Conservation (phyloP, 2,888 invertebrate genomes). For the Furcula furcula region DNA sequence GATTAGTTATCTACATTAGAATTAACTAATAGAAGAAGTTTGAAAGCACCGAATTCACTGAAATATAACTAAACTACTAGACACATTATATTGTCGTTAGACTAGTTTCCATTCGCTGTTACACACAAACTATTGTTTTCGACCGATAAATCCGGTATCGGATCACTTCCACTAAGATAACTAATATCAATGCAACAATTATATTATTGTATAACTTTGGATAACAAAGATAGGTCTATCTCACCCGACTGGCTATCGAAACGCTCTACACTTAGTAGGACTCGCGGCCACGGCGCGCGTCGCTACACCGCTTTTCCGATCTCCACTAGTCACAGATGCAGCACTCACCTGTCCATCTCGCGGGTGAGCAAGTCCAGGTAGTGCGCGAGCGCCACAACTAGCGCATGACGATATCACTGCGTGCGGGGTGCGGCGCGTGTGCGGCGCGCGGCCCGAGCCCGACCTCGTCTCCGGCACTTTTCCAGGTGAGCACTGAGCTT, state of each 20-base stretch:
- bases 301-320: neutral
- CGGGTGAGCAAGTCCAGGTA: neutral
- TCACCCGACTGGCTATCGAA: neutral
- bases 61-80: too few species aligned
- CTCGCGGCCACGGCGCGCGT: neutral
- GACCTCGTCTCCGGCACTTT: conserved; percentile 20
- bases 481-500: conserved; percentile 23
- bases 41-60: too few species aligned
- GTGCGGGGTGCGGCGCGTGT: conserved; percentile 14
- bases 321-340: neutral
- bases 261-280: neutral
- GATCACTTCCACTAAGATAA: neutral
- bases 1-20: too few species aligned
- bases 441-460: conserved; percentile 25
- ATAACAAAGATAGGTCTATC: neutral
- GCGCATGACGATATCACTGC: conserved; percentile 6
- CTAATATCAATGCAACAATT: conserved; percentile 1
- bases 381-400: too few species aligned
- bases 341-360: neutral
- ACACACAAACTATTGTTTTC: neutral
- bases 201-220: neutral
- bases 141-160: conserved; percentile 2
- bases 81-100: too few species aligned
- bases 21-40: too few species aligned
- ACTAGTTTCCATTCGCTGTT: neutral